Percentiles rank a stretch among this genome's conserved stretches.
phyloP scores from a whole-genome alignment of 2,797 vertebrate genomes.

The Okamejei kenojei region DNA sequence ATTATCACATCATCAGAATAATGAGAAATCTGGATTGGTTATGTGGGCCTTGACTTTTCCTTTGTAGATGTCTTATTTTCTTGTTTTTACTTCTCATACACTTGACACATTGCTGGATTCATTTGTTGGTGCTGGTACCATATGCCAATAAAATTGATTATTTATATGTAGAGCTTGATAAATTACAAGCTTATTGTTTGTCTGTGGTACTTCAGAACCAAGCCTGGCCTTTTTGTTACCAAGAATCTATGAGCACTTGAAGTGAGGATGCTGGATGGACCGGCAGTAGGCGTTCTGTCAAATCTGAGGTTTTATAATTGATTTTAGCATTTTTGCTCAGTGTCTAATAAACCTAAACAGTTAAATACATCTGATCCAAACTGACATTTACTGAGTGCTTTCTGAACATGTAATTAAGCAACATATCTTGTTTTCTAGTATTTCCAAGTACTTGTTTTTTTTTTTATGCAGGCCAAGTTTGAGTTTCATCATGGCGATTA shows the following conservation, averaged over 20 bases:
- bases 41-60: neutral
- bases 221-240: neutral
- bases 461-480: conserved; percentile 80
- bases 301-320: too few species aligned
- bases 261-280: neutral
- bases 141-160: neutral
- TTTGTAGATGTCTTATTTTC: neutral
- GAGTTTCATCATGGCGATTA: conserved; percentile 99
- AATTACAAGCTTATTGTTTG: neutral
- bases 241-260: neutral
- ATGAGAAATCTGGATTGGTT: neutral
- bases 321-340: too few species aligned
- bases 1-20: neutral
- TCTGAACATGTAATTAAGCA: neutral
- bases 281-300: neutral
- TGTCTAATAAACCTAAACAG: neutral
- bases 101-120: neutral
- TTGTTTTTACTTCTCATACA: neutral
- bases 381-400: neutral
- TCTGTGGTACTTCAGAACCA: neutral
- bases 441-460: neutral
- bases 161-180: neutral
- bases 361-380: too few species aligned
- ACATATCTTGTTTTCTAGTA: conserved; percentile 35
- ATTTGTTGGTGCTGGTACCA: neutral